A percentile compares a stretch with the other conserved stretches of the same genome.
These are phyloP conservation scores for Otus scops DNA, from an alignment of 2,797 vertebrate genomes.

Conservation along the genomic window DNA sequence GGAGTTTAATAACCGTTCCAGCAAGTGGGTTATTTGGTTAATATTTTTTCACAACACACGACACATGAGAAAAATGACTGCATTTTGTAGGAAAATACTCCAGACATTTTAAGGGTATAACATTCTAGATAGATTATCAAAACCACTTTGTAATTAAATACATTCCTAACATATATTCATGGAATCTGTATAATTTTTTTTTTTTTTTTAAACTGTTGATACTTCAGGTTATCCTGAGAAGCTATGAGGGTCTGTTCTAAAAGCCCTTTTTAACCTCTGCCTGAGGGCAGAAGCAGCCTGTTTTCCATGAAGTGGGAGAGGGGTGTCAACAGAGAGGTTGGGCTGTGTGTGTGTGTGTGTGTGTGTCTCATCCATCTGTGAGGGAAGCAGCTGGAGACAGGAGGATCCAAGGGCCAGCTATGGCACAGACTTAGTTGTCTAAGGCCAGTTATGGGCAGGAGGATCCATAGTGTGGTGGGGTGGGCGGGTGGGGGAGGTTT, in stretches of 20 bases:
- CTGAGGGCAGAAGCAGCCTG: background rate
- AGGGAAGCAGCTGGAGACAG: background rate
- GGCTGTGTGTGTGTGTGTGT: background rate
- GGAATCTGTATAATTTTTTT: background rate
- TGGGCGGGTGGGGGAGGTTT: no score
- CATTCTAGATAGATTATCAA: background rate
- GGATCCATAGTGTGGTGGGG: no score
- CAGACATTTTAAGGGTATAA: background rate
- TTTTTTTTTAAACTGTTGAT: background rate
- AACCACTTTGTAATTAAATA: background rate
- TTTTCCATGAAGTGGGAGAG: background rate
- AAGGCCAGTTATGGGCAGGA: background rate
- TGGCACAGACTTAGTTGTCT: background rate
- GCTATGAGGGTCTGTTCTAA: background rate
- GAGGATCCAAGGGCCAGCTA: background rate
- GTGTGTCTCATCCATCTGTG: no score
- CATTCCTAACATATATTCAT: background rate
- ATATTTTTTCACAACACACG: background rate
- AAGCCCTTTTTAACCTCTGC: background rate
- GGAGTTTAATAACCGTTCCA: background rate
- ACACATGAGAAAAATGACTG: background rate
- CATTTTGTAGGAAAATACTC: background rate
- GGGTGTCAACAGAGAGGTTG: accelerated
- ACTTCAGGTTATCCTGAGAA: background rate
- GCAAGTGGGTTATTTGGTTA: background rate